These are phyloP conservation scores for Chiridota heheva DNA, from an alignment of 35 echinoderm and acorn worm genomes.

Conservation along the genomic window DNA sequence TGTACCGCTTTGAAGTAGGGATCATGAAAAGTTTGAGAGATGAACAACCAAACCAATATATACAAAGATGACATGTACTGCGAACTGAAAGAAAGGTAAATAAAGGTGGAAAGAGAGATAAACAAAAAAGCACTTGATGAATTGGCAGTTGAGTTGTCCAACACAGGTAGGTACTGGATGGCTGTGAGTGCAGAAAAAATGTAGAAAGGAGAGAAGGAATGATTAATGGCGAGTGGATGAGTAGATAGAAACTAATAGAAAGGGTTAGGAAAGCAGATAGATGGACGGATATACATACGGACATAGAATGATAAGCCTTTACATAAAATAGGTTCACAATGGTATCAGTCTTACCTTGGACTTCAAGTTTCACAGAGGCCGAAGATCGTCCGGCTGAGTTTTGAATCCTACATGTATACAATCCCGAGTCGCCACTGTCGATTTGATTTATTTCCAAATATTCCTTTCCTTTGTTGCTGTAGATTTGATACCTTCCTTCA, in stretches of 20 bases:
- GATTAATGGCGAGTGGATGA: conserved; percentile 19
- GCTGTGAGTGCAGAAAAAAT: neutral
- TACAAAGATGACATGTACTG: neutral
- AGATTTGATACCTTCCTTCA: conserved; percentile 72
- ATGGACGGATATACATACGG: too few relatives aligned
- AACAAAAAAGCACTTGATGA: too few relatives aligned
- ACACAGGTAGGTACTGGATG: neutral
- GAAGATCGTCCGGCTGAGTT: conserved; percentile 78
- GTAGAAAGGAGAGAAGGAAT: neutral
- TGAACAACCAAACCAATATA: neutral
- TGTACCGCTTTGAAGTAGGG: neutral
- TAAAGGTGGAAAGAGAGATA: neutral
- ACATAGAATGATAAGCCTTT: too few relatives aligned
- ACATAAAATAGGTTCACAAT: neutral
- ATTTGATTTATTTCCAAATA: conserved; percentile 78
- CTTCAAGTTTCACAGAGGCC: conserved; percentile 69
- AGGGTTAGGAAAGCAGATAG: too few relatives aligned
- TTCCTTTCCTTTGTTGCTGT: conserved; percentile 64
- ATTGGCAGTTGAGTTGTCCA: too few relatives aligned
- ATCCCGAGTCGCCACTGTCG: conserved; percentile 59
- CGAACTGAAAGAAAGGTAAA: neutral
- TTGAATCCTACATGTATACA: conserved; percentile 82
- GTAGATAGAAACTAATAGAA: too few relatives aligned
- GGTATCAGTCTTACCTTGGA: conserved; percentile 52
- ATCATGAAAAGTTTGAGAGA: neutral